Conservation (phyloP, 2,113 vertebrate species). For the Chlorodrepanis virens region DNA sequence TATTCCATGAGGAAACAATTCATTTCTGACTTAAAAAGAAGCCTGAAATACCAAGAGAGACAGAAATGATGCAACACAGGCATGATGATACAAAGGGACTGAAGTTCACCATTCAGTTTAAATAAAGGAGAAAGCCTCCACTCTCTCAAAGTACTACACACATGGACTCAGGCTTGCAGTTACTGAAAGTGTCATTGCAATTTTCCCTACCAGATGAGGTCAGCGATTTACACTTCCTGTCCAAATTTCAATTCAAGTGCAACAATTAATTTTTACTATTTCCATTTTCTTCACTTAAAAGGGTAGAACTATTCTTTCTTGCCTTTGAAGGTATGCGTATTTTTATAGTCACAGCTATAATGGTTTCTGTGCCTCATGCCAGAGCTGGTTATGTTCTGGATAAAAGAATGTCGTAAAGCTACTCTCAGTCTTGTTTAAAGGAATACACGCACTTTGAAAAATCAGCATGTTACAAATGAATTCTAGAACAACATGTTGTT, state of each 20-base stretch:
- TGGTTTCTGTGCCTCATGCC: slow-evolving; percentile 36
- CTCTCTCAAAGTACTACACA: not conserved
- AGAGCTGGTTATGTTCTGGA: slow-evolving; percentile 23
- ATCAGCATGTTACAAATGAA: not conserved
- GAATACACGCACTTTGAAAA: not conserved
- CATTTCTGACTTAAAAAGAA: slow-evolving; percentile 15
- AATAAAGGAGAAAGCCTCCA: slow-evolving; percentile 1
- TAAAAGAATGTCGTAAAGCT: slow-evolving; percentile 17
- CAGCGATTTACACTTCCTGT: slow-evolving; percentile 9
- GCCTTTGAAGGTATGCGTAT: not conserved
- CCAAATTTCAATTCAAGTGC: slow-evolving; percentile 15
- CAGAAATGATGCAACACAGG: slow-evolving; percentile 53
- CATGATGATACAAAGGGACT: slow-evolving; percentile 1
- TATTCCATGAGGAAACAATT: not conserved
- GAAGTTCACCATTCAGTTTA: slow-evolving; percentile 9
- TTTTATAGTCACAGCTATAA: slow-evolving; percentile 39
- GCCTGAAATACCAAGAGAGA: slow-evolving; percentile 42
- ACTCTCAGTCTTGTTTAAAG: slow-evolving; percentile 10
- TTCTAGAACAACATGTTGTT: slow-evolving; percentile 21
- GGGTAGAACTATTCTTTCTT: slow-evolving; percentile 11
- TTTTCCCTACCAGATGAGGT: slow-evolving; percentile 8
- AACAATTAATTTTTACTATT: slow-evolving; percentile 36
- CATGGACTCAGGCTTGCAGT: not conserved
- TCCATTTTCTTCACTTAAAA: slow-evolving; percentile 14
- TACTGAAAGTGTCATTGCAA: not conserved